phyloP scores from a whole-genome alignment of 2,113 vertebrate genomes.

The Elanoides forficatus region DNA sequence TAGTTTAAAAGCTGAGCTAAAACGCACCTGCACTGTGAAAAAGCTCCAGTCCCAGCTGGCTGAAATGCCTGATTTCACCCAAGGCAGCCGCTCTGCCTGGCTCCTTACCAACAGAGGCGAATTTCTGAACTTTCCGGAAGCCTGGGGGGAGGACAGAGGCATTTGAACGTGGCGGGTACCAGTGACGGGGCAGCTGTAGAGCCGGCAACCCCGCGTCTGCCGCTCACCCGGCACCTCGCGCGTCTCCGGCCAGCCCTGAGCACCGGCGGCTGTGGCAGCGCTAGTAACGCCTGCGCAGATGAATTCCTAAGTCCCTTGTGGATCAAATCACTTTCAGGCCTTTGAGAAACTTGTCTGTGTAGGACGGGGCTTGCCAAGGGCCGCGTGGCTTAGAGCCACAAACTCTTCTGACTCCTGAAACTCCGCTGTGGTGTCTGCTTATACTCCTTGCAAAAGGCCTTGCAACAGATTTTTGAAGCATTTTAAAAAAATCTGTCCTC shows the following conservation, averaged over 20 bases:
- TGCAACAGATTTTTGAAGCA: no score
- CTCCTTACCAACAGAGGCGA: accelerated
- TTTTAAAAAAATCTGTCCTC: not conserved
- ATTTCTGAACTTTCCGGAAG: no score
- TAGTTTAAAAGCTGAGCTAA: not conserved
- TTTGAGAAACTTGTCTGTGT: not conserved
- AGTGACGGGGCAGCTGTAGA: not conserved
- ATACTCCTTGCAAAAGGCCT: no score
- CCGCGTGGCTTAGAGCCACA: not conserved
- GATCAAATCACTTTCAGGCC: no score
- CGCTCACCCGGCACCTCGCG: not conserved
- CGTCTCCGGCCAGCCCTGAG: not conserved
- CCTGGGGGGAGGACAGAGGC: not conserved
- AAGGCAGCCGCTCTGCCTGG: accelerated
- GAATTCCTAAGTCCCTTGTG: not conserved
- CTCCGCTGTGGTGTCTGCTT: no score
- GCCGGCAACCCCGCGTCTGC: not conserved
- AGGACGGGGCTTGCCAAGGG: not conserved
- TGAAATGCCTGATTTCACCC: not conserved
- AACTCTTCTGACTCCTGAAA: not conserved
- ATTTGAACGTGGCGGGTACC: accelerated
- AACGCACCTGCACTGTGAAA: accelerated
- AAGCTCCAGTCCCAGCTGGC: not conserved
- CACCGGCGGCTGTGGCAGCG: accelerated
- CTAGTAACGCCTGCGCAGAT: accelerated